Percentiles rank a stretch among this genome's conserved stretches.
Conservation (phyloP, 2,888 invertebrate genomes). For the Aphrophora alni region DNA sequence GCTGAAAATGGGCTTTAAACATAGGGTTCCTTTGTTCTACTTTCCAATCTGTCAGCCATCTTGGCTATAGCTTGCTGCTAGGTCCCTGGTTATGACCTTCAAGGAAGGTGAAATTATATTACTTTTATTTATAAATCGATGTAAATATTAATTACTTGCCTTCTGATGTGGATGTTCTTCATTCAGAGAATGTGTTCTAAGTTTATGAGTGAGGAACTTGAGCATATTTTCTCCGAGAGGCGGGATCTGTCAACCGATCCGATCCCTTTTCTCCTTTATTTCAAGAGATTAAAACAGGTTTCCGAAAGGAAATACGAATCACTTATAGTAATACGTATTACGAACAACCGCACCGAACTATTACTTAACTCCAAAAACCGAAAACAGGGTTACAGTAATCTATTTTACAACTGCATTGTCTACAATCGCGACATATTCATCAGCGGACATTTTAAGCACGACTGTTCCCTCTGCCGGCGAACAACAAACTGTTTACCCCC, state of each 20-base stretch:
- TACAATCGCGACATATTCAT: slow-evolving; percentile 19
- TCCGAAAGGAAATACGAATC: slow-evolving; percentile 7
- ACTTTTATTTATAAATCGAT: slow-evolving; percentile 32
- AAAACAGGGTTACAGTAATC: slow-evolving; percentile 15
- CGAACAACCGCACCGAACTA: slow-evolving; percentile 21
- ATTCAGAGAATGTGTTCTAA: slow-evolving; percentile 85
- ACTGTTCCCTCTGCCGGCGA: slow-evolving; percentile 40
- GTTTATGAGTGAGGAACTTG: slow-evolving; percentile 84
- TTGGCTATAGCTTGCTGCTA: slow-evolving; percentile 53
- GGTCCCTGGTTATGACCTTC: slow-evolving; percentile 58
- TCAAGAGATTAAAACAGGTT: slow-evolving; percentile 18
- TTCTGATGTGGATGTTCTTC: slow-evolving; percentile 62
- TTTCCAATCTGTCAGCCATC: slow-evolving; percentile 65
- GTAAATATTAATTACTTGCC: slow-evolving; percentile 32
- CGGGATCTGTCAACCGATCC: slow-evolving; percentile 32
- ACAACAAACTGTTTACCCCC: slow-evolving; percentile 45
- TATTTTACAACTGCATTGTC: slow-evolving; percentile 48
- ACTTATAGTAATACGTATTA: slow-evolving; percentile 6
- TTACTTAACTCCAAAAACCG: neutral
- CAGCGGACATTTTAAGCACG: slow-evolving; percentile 37
- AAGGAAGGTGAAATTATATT: slow-evolving; percentile 43
- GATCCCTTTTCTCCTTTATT: slow-evolving; percentile 32
- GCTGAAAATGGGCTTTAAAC: slow-evolving; percentile 51
- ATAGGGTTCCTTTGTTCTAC: slow-evolving; percentile 67
- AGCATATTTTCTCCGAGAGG: slow-evolving; percentile 73